Base-by-base conservation (phyloP, 1,140 invertebrate genomes). In the Marisa cornuarietis region DNA sequence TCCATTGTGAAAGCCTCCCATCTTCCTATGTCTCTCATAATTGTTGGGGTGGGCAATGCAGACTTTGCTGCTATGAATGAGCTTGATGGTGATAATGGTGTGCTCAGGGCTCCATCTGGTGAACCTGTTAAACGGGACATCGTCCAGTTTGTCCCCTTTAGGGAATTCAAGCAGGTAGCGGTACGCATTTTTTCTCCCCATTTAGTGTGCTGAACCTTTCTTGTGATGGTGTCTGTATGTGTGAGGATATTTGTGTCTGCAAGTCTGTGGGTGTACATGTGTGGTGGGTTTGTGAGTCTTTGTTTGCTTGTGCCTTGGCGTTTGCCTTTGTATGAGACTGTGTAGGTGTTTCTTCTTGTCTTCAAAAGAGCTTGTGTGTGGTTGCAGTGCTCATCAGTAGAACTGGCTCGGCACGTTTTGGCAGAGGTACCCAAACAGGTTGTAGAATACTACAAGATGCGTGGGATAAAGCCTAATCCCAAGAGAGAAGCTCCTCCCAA, bases 1-100 rank as follows among this genome's bases (percentile, higher is more conserved):
- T 93, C 92, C 73, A 92, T 93, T 61, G 89, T 93, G n/a, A 83
- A 90, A 66, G 93, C 93, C 13, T 93, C 93, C 4, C 82, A 83
- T 26, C 87, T 93, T 11, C 93, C 93, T 0, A 91, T 94, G 88
- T 94, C 93, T 5, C 92, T 94, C 58, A 94, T 94, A 78, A 94
- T 94, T 79, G 91, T 94, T 22, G 93, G 93, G 24, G 93, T 94
- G 49, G 93, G 93, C 6, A 87, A 89, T 69, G 93, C 93, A 42
- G 93, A 94, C 85, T 94, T 94, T 78, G 73, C 62, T 52, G 85
- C 83, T 10, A 93, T 94, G 93, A 91, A 93, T 74, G 90, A 91
- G 76, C 83, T 94, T 73, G 93, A 94, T 87, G 92, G 92, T 16
- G 93, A 94, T 86, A 88, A 91, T 52, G 91, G 92, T 0, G 87